Evolutionary conservation across 1,140 invertebrate genomes (phyloP).

Genomic region (Cyrtorhinus lividipennis): DNA sequence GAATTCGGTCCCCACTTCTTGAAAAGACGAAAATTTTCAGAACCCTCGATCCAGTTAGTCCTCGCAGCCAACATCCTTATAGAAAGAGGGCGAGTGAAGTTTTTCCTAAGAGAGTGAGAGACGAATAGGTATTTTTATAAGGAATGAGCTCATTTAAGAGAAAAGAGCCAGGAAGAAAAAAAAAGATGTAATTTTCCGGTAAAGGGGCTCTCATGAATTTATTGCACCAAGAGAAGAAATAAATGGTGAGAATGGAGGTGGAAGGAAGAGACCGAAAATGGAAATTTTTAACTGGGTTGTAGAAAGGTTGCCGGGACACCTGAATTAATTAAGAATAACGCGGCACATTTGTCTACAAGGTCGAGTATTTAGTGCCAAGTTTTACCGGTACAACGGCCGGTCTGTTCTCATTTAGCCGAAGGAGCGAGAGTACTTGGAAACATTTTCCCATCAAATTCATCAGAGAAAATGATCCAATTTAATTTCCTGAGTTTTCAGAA

Average conservation of each 20-base stretch:
- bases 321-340: conserved; percentile 9
- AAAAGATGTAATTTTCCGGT: not conserved
- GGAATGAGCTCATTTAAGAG: not conserved
- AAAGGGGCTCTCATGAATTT: conserved; percentile 3
- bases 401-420: not conserved
- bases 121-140: not conserved
- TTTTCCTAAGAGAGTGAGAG: not conserved
- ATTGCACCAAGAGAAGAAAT: not conserved
- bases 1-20: not conserved
- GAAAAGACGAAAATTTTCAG: not conserved
- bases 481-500: too few relatives aligned
- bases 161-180: not conserved
- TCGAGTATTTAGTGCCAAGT: not conserved
- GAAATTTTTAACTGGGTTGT: conserved; percentile 6
- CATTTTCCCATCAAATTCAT: too few relatives aligned
- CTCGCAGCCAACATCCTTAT: not conserved
- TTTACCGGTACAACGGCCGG: not conserved
- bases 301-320: not conserved
- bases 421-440: too few relatives aligned
- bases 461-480: too few relatives aligned
- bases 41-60: not conserved
- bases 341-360: conserved; percentile 4
- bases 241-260: not conserved
- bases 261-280: not conserved
- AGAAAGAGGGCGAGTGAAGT: not conserved